These are phyloP conservation scores for Molorchus minor DNA, from an alignment of 2,888 invertebrate species.

Conservation along the genomic window DNA sequence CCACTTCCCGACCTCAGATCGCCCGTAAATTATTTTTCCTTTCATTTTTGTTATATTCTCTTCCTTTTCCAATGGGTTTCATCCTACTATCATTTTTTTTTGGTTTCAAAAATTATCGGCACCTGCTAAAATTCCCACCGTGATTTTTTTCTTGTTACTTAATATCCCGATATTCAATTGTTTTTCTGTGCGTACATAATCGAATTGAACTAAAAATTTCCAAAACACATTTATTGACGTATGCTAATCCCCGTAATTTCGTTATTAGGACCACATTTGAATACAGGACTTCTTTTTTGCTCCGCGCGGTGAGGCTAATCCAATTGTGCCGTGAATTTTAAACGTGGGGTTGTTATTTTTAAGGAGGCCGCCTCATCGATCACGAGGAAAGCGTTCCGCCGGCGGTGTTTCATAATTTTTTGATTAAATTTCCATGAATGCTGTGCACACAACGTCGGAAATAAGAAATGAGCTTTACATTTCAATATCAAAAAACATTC, in stretches of 20 bases:
- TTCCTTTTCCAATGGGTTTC: too few species aligned
- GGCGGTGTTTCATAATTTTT: constrained; percentile 60
- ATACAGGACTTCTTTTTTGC: constrained; percentile 25
- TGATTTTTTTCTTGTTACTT: too few species aligned
- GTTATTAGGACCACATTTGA: constrained; percentile 17
- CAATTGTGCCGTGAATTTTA: constrained; percentile 51
- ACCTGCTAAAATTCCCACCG: too few species aligned
- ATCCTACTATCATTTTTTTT: too few species aligned
- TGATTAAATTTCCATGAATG: constrained; percentile 63
- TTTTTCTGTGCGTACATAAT: too few species aligned
- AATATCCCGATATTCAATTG: too few species aligned
- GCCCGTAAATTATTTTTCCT: too few species aligned
- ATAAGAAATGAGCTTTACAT: constrained; percentile 61
- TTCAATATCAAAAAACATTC: constrained; percentile 64
- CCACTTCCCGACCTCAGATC: too few species aligned
- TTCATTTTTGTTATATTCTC: too few species aligned
- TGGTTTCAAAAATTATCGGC: too few species aligned
- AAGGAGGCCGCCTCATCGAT: constrained; percentile 52
- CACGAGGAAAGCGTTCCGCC: constrained; percentile 51
- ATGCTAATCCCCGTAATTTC: constrained; percentile 15
- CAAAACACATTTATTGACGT: constrained; percentile 9
- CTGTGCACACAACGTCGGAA: constrained; percentile 57
- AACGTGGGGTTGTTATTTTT: constrained; percentile 52
- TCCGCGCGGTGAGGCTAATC: constrained; percentile 43
- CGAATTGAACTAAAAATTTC: constrained; percentile 4